Percentiles rank a stretch among this genome's conserved stretches.
Evolutionary conservation across 2,888 invertebrate genomes (phyloP).

Genomic region (Hylaea fasciaria): DNA sequence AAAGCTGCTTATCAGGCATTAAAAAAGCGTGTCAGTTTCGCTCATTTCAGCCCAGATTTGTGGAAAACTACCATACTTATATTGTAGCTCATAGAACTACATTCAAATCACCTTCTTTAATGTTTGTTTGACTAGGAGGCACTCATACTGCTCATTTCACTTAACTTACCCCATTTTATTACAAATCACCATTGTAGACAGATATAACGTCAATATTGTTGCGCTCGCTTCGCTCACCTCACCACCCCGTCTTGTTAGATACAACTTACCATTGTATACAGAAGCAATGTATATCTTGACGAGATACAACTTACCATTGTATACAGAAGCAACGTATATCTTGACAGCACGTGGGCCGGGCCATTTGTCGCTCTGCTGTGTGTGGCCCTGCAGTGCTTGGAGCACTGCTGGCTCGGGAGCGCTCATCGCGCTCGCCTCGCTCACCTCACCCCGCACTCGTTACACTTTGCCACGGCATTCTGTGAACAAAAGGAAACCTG

Average conservation of each 20-base stretch:
- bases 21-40: too few relatives aligned
- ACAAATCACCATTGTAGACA: constrained; percentile 80
- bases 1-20: too few relatives aligned
- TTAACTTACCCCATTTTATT: background rate
- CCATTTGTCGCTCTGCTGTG: constrained; percentile 76
- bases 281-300: constrained; percentile 86
- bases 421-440: constrained; percentile 68
- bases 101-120: too few relatives aligned
- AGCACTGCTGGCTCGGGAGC: constrained; percentile 82
- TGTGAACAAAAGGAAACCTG: constrained; percentile 42
- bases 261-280: constrained; percentile 80
- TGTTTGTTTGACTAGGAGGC: too few relatives aligned
- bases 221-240: constrained; percentile 85
- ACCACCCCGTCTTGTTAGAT: constrained; percentile 67
- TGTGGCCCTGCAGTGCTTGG: constrained; percentile 78
- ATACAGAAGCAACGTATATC: constrained; percentile 84
- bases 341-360: constrained; percentile 86
- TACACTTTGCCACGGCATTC: constrained; percentile 66
- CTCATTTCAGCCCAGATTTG: too few relatives aligned
- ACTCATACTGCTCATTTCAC: background rate
- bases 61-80: too few relatives aligned
- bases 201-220: constrained; percentile 86
- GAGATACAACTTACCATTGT: constrained; percentile 79
- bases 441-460: constrained; percentile 65
- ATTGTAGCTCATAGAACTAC: too few relatives aligned